phyloP scores from a whole-genome alignment of 2,113 vertebrate genomes.

The Syngnathus typhle region DNA sequence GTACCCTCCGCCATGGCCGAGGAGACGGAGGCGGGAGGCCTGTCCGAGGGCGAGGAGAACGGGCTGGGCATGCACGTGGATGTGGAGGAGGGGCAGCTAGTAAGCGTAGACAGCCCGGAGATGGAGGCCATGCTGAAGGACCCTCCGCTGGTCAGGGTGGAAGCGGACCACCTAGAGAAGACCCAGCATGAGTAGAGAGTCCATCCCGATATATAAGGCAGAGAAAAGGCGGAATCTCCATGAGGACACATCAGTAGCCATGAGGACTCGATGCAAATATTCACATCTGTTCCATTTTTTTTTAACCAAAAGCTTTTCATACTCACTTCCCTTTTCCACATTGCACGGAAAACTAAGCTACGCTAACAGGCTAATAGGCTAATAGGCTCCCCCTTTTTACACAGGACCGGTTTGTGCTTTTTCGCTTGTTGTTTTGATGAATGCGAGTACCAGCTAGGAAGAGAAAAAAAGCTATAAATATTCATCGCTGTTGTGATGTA shows the following conservation, averaged over 20 bases:
- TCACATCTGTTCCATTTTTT: slow-evolving; percentile 16
- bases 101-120: slow-evolving; percentile 81
- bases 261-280: slow-evolving; percentile 39
- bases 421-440: slow-evolving; percentile 38
- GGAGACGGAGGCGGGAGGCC: slow-evolving; percentile 71
- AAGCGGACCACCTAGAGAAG: slow-evolving; percentile 75
- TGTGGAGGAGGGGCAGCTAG: slow-evolving; percentile 79
- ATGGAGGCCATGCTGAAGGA: slow-evolving; percentile 82
- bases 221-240: slow-evolving; percentile 17
- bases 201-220: slow-evolving; percentile 3
- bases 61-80: slow-evolving; percentile 53
- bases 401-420: background rate
- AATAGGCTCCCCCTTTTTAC: slow-evolving; percentile 10
- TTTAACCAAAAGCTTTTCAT: slow-evolving; percentile 43
- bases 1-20: slow-evolving; percentile 84
- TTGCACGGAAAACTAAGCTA: slow-evolving; percentile 17
- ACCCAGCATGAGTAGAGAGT: slow-evolving; percentile 66
- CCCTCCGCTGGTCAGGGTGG: slow-evolving; percentile 78
- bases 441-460: slow-evolving; percentile 20
- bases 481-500: slow-evolving; percentile 34
- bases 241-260: slow-evolving; percentile 27
- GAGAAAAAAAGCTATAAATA: slow-evolving; percentile 27
- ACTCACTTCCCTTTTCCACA: slow-evolving; percentile 28
- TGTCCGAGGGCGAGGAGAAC: slow-evolving; percentile 77
- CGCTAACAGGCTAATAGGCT: background rate